A percentile compares a stretch with the other conserved stretches of the same genome.
phyloP scores from a whole-genome alignment of 2,797 vertebrate species.

The Steatocranus sp. region DNA sequence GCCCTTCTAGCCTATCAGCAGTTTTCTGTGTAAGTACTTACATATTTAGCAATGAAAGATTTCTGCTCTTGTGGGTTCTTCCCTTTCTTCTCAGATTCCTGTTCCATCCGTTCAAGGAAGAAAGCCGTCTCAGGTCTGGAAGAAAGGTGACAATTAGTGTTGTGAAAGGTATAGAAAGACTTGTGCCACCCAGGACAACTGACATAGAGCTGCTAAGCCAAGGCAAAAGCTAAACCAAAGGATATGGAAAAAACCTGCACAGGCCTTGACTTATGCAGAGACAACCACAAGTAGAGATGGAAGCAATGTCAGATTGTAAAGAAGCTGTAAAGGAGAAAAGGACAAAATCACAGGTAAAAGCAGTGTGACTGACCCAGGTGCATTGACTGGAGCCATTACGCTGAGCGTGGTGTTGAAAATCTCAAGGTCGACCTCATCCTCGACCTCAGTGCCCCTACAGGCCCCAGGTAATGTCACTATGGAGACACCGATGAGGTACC shows the following conservation, averaged over 20 bases:
- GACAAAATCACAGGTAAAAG: neutral
- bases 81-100: slow-evolving; percentile 87
- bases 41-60: slow-evolving; percentile 94
- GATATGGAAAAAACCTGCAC: neutral
- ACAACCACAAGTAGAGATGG: neutral
- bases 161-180: neutral
- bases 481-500: slow-evolving; percentile 84
- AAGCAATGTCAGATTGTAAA: neutral
- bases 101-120: slow-evolving; percentile 86
- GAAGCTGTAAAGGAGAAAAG: neutral
- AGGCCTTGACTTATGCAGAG: neutral
- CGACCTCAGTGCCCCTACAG: slow-evolving; percentile 83
- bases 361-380: slow-evolving; percentile 76
- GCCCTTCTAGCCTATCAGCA: neutral
- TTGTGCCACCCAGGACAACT: neutral
- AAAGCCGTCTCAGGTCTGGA: slow-evolving; percentile 86
- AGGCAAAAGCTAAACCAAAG: slow-evolving; percentile 14
- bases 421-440: slow-evolving; percentile 86
- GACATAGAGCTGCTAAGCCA: neutral
- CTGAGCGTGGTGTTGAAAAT: slow-evolving; percentile 86
- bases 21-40: slow-evolving; percentile 65
- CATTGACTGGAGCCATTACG: slow-evolving; percentile 76
- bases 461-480: slow-evolving; percentile 84
- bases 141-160: slow-evolving; percentile 4
- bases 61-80: slow-evolving; percentile 95